These are phyloP conservation scores for Dysidea cf. avara DNA, from an alignment of 37 sponge, comb jelly and placozoan species.

Conservation along the genomic window DNA sequence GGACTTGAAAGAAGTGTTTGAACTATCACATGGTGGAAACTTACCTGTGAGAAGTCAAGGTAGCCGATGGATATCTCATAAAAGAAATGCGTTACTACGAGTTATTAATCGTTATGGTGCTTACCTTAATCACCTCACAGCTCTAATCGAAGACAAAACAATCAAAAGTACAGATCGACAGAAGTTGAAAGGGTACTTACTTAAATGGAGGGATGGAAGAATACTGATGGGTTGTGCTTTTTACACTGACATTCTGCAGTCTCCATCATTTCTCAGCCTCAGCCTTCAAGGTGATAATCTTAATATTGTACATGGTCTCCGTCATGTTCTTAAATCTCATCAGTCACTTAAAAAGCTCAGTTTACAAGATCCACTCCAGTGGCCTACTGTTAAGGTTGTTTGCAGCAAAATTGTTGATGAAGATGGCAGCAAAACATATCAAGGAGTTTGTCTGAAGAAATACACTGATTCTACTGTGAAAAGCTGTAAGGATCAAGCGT, in stretches of 20 bases:
- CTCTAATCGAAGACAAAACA: conserved; percentile 20
- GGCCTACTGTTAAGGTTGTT: conserved; percentile 41
- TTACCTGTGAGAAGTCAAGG: conserved; percentile 48
- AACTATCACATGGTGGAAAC: conserved; percentile 40
- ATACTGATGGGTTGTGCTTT: conserved; percentile 44
- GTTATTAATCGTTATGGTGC: conserved; percentile 46
- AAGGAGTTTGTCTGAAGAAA: conserved; percentile 14
- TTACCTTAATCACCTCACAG: conserved; percentile 32
- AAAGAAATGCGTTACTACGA: conserved; percentile 42
- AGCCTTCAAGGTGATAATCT: conserved; percentile 40
- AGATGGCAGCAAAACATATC: conserved; percentile 16
- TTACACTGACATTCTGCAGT: conserved; percentile 36
- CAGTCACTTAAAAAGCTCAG: conserved; percentile 9
- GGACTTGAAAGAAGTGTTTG: conserved; percentile 53
- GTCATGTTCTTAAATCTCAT: conserved; percentile 40
- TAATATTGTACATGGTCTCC: conserved; percentile 41
- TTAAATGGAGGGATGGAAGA: conserved; percentile 34
- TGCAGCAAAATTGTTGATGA: conserved; percentile 3
- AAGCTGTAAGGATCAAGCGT: conserved; percentile 23
- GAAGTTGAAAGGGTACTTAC: conserved; percentile 39
- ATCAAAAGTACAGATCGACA: conserved; percentile 25
- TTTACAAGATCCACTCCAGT: conserved; percentile 4
- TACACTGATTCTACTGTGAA: not conserved
- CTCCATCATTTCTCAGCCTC: conserved; percentile 42
- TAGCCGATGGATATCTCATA: conserved; percentile 52